These are phyloP conservation scores for Selenia dentaria DNA, from an alignment of 2,888 invertebrate species.

Conservation along the genomic window DNA sequence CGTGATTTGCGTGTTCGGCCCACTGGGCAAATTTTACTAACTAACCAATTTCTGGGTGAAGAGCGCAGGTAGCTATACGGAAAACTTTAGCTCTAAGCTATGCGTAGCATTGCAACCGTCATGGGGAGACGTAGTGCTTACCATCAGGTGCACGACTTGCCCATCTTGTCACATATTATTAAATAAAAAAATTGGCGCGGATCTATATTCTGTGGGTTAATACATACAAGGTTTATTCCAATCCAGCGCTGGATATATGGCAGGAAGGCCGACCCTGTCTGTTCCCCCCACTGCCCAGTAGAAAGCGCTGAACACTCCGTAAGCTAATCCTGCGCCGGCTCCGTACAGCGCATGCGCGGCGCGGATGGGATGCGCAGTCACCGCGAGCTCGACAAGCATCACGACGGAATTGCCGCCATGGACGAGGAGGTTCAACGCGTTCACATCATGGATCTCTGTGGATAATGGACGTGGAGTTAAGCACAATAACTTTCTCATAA, in stretches of 20 bases:
- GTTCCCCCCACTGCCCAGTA: constrained; percentile 78
- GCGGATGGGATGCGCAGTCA: constrained; percentile 90
- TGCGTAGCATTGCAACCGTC: no score
- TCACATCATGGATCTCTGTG: constrained; percentile 85
- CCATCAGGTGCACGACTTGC: no score
- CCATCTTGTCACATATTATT: no score
- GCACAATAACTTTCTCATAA: no score
- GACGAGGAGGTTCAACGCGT: constrained; percentile 88
- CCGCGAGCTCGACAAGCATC: constrained; percentile 89
- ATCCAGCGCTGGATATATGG: constrained; percentile 90
- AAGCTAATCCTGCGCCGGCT: constrained; percentile 82
- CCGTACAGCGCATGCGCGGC: constrained; percentile 87
- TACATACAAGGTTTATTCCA: constrained; percentile 87
- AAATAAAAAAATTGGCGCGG: no score
- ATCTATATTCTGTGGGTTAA: no score
- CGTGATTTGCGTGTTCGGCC: no score
- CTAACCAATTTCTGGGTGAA: no score
- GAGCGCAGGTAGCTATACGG: no score
- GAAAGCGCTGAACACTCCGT: constrained; percentile 77
- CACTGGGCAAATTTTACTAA: no score
- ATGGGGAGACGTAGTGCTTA: no score
- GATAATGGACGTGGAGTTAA: constrained; percentile 4
- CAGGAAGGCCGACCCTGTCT: constrained; percentile 81
- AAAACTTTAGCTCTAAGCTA: no score
- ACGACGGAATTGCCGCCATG: constrained; percentile 91